Base-by-base conservation (phyloP, 2,888 invertebrate species). In the Pharmacophagus antenor region DNA sequence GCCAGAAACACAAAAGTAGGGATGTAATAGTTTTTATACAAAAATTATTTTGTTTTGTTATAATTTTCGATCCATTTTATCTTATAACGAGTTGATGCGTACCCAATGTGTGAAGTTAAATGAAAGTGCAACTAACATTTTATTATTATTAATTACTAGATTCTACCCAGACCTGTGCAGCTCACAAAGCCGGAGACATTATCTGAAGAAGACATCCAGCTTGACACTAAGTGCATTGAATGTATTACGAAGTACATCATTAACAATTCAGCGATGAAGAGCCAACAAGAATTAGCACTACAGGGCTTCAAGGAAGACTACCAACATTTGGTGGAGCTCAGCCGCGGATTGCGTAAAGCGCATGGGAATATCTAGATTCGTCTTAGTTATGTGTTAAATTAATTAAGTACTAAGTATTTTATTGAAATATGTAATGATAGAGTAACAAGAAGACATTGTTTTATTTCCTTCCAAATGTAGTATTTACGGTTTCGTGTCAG, bases 251-350 rank as follows among this genome's bases (percentile, higher is more conserved):
- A 89, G 61, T 96, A 93, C 74, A 92, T 94, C 15, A 78, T 86
- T 15, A 83, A 89, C 27, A 93, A 93, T 70, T 92, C 95, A 0
- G 76, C 92, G 1, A 94, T 94, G 80, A 94, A 93, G 78, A 92
- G 92, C 4, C 93, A 94, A 61, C 90, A 96, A 47, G 94, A 94
- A 69, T 77, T 95, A 49, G 94, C 95, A 0, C 73, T 96, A n/a
- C 94, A 95, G 75, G 92, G 94, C 5, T 93, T 94, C 67, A 92
- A 93, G 69, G 95, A 95, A 73, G 71, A 93, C n/a, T 91, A 92
- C 66, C 91, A 92, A 44, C 92, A 93, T 65, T 86, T 92, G 60
- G 79, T 91, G 41, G 91, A 93, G 58, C 75, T 95, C 0, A 92
- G 92, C 62, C 82, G 92, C 20, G 94, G 94, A n/a, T 77, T 95